Conservation (phyloP, 1,140 invertebrate species). For the Plutomurus gul region DNA sequence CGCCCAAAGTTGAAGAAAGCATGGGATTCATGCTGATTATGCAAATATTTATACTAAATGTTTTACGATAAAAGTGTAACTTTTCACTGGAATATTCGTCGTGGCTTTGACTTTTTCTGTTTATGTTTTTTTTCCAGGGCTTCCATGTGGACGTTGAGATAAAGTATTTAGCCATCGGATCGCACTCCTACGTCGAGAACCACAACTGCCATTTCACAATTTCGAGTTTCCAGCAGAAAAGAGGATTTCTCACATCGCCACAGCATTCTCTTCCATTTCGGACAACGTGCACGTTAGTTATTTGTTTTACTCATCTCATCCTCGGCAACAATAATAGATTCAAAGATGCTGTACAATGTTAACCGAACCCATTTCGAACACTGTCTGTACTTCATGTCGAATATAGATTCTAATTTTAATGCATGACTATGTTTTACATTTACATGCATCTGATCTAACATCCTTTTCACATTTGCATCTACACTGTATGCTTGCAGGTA, state of each 20-base stretch:
- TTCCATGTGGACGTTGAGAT: slow-evolving; percentile 81
- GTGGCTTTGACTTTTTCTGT: neutral
- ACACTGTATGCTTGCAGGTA: too few species aligned
- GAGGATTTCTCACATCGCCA: slow-evolving; percentile 64
- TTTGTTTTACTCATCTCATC: too few species aligned
- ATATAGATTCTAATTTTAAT: too few species aligned
- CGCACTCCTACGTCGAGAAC: slow-evolving; percentile 67
- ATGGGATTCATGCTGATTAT: neutral
- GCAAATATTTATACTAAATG: neutral
- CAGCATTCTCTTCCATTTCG: slow-evolving; percentile 60
- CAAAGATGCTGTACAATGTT: too few species aligned
- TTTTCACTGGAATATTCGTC: neutral
- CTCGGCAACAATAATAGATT: too few species aligned
- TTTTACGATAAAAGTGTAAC: neutral
- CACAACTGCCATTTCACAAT: slow-evolving; percentile 63
- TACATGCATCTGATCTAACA: too few species aligned
- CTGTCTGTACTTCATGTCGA: too few species aligned
- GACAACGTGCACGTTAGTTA: slow-evolving; percentile 62
- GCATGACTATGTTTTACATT: too few species aligned
- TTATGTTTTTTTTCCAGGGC: slow-evolving; percentile 61
- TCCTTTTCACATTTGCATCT: too few species aligned
- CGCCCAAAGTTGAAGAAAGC: neutral
- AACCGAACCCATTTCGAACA: too few species aligned
- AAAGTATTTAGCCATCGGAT: slow-evolving; percentile 71
- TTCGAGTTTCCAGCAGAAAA: slow-evolving; percentile 67